Evolutionary conservation across 2,113 vertebrate species (phyloP).

Genomic region (Mixornis gularis): DNA sequence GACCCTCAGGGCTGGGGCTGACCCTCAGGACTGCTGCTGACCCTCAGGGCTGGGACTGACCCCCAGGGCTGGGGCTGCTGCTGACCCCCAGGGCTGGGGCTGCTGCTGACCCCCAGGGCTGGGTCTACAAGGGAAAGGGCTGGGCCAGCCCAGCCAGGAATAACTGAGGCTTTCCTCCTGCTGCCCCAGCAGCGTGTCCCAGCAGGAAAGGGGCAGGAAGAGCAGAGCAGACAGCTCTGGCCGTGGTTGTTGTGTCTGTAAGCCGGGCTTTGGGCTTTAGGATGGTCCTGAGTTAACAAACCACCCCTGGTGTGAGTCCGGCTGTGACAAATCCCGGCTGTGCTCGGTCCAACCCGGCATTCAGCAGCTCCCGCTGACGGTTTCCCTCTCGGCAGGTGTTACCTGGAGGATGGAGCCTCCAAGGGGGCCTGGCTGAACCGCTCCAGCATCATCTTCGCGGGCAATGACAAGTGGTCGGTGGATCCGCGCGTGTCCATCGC

Average conservation of each 20-base stretch:
- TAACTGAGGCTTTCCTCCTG: rapidly evolving
- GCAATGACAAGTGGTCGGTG: constrained; percentile 94
- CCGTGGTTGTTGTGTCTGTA: rapidly evolving
- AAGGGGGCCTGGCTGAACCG: constrained; percentile 99
- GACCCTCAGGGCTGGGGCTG: not conserved
- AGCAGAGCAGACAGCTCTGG: rapidly evolving
- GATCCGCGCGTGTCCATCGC: constrained; percentile 95
- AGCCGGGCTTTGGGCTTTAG: rapidly evolving
- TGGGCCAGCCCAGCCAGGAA: not conserved
- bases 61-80: too few relatives aligned
- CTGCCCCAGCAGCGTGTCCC: not conserved
- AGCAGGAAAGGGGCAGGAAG: not conserved
- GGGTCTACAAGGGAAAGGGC: not conserved
- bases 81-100: not conserved
- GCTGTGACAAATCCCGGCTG: rapidly evolving
- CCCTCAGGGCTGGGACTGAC: too few relatives aligned
- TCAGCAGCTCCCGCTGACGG: not conserved
- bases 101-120: not conserved
- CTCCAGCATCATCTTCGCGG: constrained; percentile 96
- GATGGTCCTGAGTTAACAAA: too few relatives aligned
- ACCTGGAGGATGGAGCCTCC: constrained; percentile 92
- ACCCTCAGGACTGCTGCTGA: not conserved
- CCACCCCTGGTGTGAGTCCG: rapidly evolving
- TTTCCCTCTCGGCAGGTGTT: constrained; percentile 77
- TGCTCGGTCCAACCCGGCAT: too few relatives aligned